Conservation (phyloP, 2,888 invertebrate genomes). For the Nephrotoma guestfalica region DNA sequence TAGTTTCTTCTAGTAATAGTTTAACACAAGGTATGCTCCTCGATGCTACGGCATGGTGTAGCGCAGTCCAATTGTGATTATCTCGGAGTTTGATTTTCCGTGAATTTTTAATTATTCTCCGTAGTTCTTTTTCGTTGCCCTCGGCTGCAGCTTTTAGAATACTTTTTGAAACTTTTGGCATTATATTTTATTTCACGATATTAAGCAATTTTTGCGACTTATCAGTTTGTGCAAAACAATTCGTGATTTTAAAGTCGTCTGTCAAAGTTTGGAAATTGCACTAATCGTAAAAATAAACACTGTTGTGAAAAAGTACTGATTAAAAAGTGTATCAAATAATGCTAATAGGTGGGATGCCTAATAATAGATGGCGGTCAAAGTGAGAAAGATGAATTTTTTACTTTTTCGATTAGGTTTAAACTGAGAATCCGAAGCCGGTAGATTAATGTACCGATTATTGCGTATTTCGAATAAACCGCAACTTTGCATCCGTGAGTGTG, state of each 20-base stretch:
- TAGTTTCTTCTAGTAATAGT: background rate
- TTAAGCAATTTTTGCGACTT: background rate
- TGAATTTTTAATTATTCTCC: background rate
- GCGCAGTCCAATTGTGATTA: constrained; percentile 8
- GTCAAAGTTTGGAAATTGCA: background rate
- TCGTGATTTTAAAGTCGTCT: background rate
- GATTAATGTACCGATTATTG: too few relatives aligned
- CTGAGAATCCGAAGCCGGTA: too few relatives aligned
- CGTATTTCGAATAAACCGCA: too few relatives aligned
- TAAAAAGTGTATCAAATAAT: background rate
- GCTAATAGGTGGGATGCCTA: background rate
- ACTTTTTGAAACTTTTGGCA: background rate
- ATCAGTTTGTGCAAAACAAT: background rate
- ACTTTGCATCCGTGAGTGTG: too few relatives aligned
- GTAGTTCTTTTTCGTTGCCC: background rate
- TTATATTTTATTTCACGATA: background rate
- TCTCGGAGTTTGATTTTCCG: constrained; percentile 1
- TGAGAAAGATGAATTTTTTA: too few relatives aligned
- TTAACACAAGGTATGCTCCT: constrained; percentile 6
- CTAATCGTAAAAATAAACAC: background rate
- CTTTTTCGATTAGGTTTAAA: too few relatives aligned
- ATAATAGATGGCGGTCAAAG: background rate
- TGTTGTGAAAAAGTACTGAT: background rate
- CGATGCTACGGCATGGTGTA: constrained; percentile 11
- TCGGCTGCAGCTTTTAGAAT: background rate